phyloP scores from a whole-genome alignment of 2,113 vertebrate species.

The Enhydra lutris region DNA sequence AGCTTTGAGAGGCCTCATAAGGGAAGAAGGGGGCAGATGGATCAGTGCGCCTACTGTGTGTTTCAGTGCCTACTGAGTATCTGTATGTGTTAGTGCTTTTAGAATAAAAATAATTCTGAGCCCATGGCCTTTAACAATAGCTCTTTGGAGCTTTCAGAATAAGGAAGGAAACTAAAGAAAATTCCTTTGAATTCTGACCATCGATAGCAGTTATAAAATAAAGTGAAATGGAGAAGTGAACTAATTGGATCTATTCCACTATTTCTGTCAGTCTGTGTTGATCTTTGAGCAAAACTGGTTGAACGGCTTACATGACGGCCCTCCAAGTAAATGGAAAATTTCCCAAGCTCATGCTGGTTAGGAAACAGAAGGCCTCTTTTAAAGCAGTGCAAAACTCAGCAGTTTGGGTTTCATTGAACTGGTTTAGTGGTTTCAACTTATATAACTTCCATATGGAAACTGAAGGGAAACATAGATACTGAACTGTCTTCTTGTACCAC shows the following conservation, averaged over 20 bases:
- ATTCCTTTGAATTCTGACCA: constrained; percentile 32
- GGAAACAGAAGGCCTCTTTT: constrained; percentile 63
- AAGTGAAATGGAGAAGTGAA: constrained; percentile 29
- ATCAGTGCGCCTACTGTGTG: neutral
- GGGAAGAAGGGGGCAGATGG: neutral
- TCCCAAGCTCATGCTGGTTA: constrained; percentile 57
- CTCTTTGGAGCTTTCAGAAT: neutral
- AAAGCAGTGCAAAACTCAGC: constrained; percentile 55
- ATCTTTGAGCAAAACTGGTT: constrained; percentile 57
- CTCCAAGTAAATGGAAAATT: constrained; percentile 62
- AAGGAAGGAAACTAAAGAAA: constrained; percentile 41
- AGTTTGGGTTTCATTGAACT: constrained; percentile 60
- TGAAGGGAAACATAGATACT: neutral
- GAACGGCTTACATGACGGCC: constrained; percentile 40
- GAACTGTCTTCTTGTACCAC: neutral
- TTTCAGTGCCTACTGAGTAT: neutral
- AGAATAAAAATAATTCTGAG: neutral
- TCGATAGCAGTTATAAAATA: constrained; percentile 22
- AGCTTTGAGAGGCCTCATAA: neutral
- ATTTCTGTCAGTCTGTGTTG: constrained; percentile 22
- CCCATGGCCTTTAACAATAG: neutral
- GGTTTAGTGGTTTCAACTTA: constrained; percentile 66
- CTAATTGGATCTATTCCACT: constrained; percentile 19
- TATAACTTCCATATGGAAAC: constrained; percentile 52
- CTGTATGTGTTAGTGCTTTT: neutral